Evolutionary conservation across 1,140 invertebrate species (phyloP).

Genomic region (Dufourea novaeangliae): DNA sequence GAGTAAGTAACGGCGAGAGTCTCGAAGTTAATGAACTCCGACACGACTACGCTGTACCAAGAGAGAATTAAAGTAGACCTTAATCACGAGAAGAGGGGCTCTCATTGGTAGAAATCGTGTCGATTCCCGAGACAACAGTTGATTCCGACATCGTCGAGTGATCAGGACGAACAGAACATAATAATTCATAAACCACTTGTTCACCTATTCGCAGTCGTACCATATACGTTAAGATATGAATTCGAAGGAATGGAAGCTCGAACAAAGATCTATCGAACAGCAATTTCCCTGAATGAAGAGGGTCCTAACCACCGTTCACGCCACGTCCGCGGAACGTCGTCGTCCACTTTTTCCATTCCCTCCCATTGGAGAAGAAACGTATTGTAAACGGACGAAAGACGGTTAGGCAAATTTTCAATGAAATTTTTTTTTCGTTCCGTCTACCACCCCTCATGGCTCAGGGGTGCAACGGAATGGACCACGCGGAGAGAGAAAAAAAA

Average conservation of each 20-base stretch:
- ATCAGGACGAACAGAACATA: neutral
- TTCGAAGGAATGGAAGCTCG: neutral
- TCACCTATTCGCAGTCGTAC: neutral
- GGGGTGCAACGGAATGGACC: neutral
- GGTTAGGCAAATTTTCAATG: constrained; percentile 79
- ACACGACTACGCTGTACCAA: too few relatives aligned
- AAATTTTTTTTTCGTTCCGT: constrained; percentile 69
- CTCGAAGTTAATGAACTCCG: neutral
- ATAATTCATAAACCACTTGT: neutral
- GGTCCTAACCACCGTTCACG: neutral
- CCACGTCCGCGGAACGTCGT: neutral
- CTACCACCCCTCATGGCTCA: constrained; percentile 33
- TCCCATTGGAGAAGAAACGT: too few relatives aligned
- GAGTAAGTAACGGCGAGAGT: neutral
- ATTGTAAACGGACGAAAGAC: constrained; percentile 38
- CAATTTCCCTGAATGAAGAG: constrained; percentile 3
- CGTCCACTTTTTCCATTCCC: constrained; percentile 6
- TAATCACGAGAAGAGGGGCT: too few relatives aligned
- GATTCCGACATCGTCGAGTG: too few relatives aligned
- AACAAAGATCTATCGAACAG: neutral
- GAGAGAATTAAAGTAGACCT: too few relatives aligned
- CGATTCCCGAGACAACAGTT: too few relatives aligned
- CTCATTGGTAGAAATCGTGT: too few relatives aligned
- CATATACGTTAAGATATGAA: neutral
- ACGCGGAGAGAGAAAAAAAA: neutral